These are phyloP conservation scores for Agrypnia vestita DNA, from an alignment of 1,140 invertebrate species.

Conservation along the genomic window DNA sequence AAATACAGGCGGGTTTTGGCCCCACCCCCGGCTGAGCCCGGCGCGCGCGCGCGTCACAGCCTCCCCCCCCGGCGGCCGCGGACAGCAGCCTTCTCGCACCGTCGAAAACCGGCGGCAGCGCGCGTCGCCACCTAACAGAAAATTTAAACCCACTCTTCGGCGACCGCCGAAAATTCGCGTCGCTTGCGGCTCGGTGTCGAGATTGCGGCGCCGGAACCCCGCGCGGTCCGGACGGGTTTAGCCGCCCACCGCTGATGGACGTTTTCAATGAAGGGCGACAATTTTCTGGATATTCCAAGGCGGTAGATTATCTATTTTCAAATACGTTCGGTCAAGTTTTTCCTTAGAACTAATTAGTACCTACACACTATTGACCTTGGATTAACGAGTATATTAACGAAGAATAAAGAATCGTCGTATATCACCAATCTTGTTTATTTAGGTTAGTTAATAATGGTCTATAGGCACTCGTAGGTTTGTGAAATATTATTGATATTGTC, in stretches of 20 bases:
- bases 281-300: neutral
- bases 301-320: constrained; percentile 4
- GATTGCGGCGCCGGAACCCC: neutral
- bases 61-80: neutral
- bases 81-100: too few relatives aligned
- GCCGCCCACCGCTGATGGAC: neutral
- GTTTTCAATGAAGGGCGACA: neutral
- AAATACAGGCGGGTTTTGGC: constrained; percentile 70
- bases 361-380: neutral
- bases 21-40: constrained; percentile 27
- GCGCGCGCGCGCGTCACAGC: constrained; percentile 15
- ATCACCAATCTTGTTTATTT: too few relatives aligned
- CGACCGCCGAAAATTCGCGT: too few relatives aligned
- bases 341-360: constrained; percentile 3
- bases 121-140: too few relatives aligned
- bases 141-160: too few relatives aligned
- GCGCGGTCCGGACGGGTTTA: too few relatives aligned
- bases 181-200: neutral
- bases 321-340: constrained; percentile 5
- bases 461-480: too few relatives aligned
- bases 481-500: too few relatives aligned
- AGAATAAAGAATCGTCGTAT: too few relatives aligned
- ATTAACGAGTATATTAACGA: too few relatives aligned
- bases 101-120: too few relatives aligned
- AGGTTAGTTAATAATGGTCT: too few relatives aligned